Evolutionary conservation across 2,797 vertebrate species (phyloP).

Genomic region (Platalea minor): DNA sequence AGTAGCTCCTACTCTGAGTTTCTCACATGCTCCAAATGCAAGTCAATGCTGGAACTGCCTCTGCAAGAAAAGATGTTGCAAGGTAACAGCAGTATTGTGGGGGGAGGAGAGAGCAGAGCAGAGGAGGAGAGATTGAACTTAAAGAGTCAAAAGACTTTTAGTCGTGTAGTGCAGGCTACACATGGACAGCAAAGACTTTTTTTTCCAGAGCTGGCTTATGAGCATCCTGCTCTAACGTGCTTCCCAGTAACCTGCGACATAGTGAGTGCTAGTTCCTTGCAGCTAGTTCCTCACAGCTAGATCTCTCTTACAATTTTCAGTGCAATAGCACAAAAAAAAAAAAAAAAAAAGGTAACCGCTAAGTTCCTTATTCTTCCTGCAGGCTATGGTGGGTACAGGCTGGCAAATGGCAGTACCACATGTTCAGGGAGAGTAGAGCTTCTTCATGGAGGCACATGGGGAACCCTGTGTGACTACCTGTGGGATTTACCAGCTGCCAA

Average conservation of each 20-base stretch:
- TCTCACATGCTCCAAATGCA: background rate
- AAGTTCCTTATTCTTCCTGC: background rate
- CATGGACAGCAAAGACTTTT: background rate
- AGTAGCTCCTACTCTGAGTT: background rate
- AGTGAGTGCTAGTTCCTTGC: background rate
- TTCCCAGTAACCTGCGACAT: background rate
- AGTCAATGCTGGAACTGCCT: background rate
- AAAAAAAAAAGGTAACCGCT: background rate
- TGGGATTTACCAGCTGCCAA: constrained; percentile 62
- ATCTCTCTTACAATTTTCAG: background rate
- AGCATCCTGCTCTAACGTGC: background rate
- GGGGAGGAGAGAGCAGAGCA: background rate
- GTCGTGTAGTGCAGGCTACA: background rate
- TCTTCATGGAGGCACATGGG: constrained; percentile 37
- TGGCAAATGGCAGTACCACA: constrained; percentile 14
- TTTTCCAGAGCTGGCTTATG: background rate
- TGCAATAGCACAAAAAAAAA: background rate
- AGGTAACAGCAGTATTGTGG: background rate
- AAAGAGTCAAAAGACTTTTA: background rate
- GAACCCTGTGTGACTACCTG: constrained; percentile 42
- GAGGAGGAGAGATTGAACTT: background rate
- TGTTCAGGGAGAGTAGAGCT: constrained; percentile 72
- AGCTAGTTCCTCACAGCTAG: background rate
- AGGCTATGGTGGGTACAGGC: constrained; percentile 54
- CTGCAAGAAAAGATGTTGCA: background rate